Percentiles rank a stretch among this genome's conserved stretches.
Conservation (phyloP, 2,797 vertebrate genomes). For the Lagorchestes hirsutus region DNA sequence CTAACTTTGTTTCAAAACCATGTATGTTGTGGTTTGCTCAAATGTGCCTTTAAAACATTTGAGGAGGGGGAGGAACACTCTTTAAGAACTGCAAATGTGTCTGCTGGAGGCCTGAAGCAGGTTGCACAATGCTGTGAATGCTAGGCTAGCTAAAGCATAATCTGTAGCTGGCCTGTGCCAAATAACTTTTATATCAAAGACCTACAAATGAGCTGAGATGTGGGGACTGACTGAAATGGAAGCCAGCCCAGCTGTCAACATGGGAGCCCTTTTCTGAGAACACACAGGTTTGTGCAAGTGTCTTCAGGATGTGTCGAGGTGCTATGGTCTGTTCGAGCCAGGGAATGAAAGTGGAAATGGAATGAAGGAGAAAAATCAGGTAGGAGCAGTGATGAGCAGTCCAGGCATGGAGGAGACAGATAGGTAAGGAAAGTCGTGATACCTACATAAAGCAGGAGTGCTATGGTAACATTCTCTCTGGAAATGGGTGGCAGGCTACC, state of each 20-base stretch:
- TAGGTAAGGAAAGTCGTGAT: background rate
- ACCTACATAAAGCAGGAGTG: background rate
- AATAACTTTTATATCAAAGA: conserved; percentile 51
- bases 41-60: conserved; percentile 56
- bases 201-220: conserved; percentile 19
- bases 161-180: conserved; percentile 62
- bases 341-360: background rate
- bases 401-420: background rate
- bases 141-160: conserved; percentile 50
- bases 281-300: background rate
- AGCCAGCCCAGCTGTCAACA: conserved; percentile 42
- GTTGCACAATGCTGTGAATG: conserved; percentile 49
- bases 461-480: background rate
- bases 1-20: conserved; percentile 32
- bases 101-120: conserved; percentile 39
- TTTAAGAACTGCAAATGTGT: conserved; percentile 34
- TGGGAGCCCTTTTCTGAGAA: conserved; percentile 15
- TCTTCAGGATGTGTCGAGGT: conserved; percentile 31
- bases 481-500: background rate
- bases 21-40: conserved; percentile 53
- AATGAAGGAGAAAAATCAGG: background rate
- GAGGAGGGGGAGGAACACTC: conserved; percentile 27
- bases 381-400: background rate
- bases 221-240: conserved; percentile 35
- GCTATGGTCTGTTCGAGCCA: conserved; percentile 35